phyloP scores from a whole-genome alignment of 2,113 vertebrate genomes.

The Candoia aspera region DNA sequence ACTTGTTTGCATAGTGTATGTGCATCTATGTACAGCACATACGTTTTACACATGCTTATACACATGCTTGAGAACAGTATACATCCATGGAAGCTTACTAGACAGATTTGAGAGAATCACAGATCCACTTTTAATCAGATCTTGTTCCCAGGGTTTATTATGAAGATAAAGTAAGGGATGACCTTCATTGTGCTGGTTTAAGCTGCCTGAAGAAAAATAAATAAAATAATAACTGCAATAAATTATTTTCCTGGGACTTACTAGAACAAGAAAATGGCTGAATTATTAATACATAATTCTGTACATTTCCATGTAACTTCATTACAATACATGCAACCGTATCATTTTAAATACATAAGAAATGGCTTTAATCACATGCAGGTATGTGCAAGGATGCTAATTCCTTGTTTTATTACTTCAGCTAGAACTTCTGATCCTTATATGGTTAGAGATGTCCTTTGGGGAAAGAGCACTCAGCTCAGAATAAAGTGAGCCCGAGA shows the following conservation, averaged over 20 bases:
- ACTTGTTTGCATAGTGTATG: too few species aligned
- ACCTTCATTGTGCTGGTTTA: too few species aligned
- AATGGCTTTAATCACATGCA: not conserved
- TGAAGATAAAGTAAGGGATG: too few species aligned
- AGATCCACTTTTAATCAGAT: too few species aligned
- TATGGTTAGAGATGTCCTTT: not conserved
- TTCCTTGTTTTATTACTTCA: not conserved
- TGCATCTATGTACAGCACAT: too few species aligned
- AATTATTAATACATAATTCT: not conserved
- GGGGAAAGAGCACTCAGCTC: not conserved
- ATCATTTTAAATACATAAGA: not conserved
- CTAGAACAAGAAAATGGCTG: not conserved
- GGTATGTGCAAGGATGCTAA: too few species aligned
- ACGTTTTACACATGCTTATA: too few species aligned
- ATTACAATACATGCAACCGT: not conserved
- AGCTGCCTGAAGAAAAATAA: too few species aligned
- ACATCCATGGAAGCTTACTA: too few species aligned
- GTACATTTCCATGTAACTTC: not conserved
- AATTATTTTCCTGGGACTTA: not conserved
- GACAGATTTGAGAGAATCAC: too few species aligned
- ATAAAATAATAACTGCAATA: not conserved
- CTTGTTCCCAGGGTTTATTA: too few species aligned
- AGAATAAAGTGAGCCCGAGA: not conserved
- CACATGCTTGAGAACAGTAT: too few species aligned
- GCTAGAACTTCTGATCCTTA: not conserved